Evolutionary conservation across 2,797 vertebrate genomes (phyloP), one percentile per base, ranked within the genome.

Genomic region (Garrulus glandarius): DNA sequence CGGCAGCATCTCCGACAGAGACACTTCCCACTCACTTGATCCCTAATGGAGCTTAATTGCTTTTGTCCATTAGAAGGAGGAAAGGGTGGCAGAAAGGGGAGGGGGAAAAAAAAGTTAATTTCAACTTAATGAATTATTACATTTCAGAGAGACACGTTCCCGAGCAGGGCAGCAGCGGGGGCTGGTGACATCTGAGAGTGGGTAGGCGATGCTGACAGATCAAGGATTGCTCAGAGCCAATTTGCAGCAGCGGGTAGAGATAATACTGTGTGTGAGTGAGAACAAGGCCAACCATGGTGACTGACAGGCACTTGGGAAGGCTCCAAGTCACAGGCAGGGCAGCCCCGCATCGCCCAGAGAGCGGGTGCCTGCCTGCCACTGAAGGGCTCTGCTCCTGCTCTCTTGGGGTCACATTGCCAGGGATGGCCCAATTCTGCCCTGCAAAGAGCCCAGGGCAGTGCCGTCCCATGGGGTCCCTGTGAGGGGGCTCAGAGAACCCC

Each of bases 181-280:
- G 95, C 95, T 97, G 95, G 83, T 97, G 94, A 96, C 95, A 95
- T 93, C 94, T 96, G 95, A 96, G 93, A 96, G 92, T 90, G 94
- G 94, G 97, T 97, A 92, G 95, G 97, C 79, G 84, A 96, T 93
- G 95, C 81, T 97, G 96, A 96, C 96, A 97, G 95, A 96, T 95
- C 95, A 97, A 92, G 93, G 94, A 96, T 95, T 96, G 87, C 94
- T 97, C 95, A 97, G 96, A 95, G 91, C 87, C 92, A 84, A 97
- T 97, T 97, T 96, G 86, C 94, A 97, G 96, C 96, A 96, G 94
- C 94, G 63, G 96, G 93, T 84, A 96, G 95, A 95, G 95, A 96
- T 96, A 96, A 89, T 84, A 50, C 89, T 72, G 92, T 77, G 47
- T 91, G 95, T 79, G 90, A 96, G 86, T 49, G 93, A 97, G 95